Base-by-base conservation (phyloP, 2,888 invertebrate species). In the Melinaea marsaeus region DNA sequence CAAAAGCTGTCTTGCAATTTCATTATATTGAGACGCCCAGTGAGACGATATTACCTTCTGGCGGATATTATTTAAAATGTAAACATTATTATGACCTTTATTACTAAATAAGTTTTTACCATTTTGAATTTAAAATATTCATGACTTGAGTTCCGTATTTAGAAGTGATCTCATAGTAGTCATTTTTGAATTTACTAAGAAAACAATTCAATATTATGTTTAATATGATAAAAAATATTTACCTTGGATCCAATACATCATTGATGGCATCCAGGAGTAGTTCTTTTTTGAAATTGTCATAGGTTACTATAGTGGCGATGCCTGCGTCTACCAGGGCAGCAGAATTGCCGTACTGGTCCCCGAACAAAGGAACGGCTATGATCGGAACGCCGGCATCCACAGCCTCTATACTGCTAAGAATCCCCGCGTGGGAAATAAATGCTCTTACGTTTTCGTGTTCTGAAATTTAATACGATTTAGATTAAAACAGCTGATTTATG, bases 331-430 rank as follows among this genome's bases (percentile, higher is more conserved):
- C 90, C 3, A 93, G 78, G 0, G 92, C 92, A 55, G 91, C 91
- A 0, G 93, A 93, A 75, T 95, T 95, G 0, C 93, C 91, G 67
- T 92, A 93, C 75, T 95, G 95, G 75, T 95, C 94, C 1, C 94
- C 95, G 73, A 93, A 95, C 58, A 95, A 89, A 4, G 95, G 95
- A 45, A 95, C 92, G 4, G 94, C 91, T 5, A 95, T 81, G 57
- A 93, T 85, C 5, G 95, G 94, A 47, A 93, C 91, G 11, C 93
- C 94, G 60, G 93, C 93, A 70, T 94, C 92, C 4, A 94, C 85
- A 0, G 94, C 93, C 77, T 95, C 95, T 13, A 93, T 93, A 0
- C 92, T 92, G 62, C 95, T 94, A 32, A 95, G 82, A 64, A 94
- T 91, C 2, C 95, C 95, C 2, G 93, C 93, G 72, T 95, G 95